phyloP scores from a whole-genome alignment of 2,888 invertebrate species.

The Liopterus haemorrhoidalis region DNA sequence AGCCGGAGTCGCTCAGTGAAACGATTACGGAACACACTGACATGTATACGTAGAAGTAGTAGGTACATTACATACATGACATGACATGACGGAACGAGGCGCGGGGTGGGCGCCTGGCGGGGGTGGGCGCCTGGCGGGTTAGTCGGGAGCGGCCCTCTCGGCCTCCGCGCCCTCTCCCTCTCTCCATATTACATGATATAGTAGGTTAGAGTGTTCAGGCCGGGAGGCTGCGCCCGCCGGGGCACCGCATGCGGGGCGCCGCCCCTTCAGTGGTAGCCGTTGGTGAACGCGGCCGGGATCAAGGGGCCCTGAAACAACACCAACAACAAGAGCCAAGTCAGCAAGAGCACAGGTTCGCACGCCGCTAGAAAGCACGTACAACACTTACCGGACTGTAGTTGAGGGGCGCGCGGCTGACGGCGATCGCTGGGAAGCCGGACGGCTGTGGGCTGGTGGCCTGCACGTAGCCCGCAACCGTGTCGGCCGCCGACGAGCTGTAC shows the following conservation, averaged over 20 bases:
- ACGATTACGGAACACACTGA: conserved; percentile 5
- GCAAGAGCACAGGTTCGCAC: conserved; percentile 4
- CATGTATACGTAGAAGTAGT: conserved; percentile 3
- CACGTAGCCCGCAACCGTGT: conserved; percentile 84
- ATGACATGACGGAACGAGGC: too few relatives aligned
- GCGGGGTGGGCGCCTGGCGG: neutral
- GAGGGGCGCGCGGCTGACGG: conserved; percentile 87
- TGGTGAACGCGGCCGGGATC: conserved; percentile 98
- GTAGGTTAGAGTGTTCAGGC: too few relatives aligned
- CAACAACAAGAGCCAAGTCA: conserved; percentile 1
- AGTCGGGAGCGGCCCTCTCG: too few relatives aligned
- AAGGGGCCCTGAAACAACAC: conserved; percentile 79
- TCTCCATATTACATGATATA: too few relatives aligned
- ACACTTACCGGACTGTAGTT: conserved; percentile 86
- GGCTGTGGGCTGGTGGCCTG: conserved; percentile 97
- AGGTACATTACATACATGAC: too few relatives aligned
- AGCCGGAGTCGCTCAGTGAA: neutral
- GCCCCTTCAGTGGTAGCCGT: conserved; percentile 85
- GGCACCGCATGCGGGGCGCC: conserved; percentile 48
- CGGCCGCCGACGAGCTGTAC: conserved; percentile 80
- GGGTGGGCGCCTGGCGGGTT: conserved; percentile 3
- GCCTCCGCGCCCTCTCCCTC: too few relatives aligned
- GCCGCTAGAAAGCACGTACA: neutral
- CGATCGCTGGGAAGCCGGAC: conserved; percentile 89
- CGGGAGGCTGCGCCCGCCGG: conserved; percentile 47